A percentile compares a stretch with the other conserved stretches of the same genome.
phyloP scores from a whole-genome alignment of 2,888 invertebrate species.

The Dryobotodes eremita region DNA sequence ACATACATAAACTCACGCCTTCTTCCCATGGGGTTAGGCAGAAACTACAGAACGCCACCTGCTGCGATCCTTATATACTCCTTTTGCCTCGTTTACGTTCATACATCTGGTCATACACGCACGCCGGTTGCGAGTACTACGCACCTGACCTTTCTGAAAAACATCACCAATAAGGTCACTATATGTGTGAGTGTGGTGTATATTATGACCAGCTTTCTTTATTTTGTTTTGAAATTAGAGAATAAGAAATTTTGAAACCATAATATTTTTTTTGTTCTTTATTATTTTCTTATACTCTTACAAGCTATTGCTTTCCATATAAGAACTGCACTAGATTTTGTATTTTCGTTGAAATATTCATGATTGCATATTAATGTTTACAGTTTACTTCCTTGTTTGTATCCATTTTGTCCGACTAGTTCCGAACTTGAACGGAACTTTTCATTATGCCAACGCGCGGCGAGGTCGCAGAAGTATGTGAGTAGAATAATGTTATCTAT shows the following conservation, averaged over 20 bases:
- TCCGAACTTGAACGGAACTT: background rate
- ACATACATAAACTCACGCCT: too few species aligned
- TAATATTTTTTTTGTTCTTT: too few species aligned
- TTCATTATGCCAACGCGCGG: background rate
- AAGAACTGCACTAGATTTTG: background rate
- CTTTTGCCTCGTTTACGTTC: too few species aligned
- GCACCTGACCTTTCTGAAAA: too few species aligned
- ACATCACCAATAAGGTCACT: too few species aligned
- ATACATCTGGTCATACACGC: too few species aligned
- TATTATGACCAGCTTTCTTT: background rate
- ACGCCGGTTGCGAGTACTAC: too few species aligned
- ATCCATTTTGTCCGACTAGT: background rate
- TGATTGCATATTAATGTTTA: conserved; percentile 2
- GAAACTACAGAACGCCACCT: too few species aligned
- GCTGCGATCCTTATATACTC: too few species aligned
- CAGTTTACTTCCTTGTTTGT: background rate
- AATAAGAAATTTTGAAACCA: background rate
- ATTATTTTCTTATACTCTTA: background rate
- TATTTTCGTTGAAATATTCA: background rate
- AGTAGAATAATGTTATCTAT: conserved; percentile 1
- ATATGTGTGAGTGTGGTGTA: too few species aligned
- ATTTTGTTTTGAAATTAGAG: background rate
- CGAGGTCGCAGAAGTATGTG: too few species aligned
- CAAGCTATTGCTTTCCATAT: background rate
- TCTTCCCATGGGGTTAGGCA: too few species aligned